Conservation (phyloP, 2,113 vertebrate species). For the Myanophis thanlyinensis region DNA sequence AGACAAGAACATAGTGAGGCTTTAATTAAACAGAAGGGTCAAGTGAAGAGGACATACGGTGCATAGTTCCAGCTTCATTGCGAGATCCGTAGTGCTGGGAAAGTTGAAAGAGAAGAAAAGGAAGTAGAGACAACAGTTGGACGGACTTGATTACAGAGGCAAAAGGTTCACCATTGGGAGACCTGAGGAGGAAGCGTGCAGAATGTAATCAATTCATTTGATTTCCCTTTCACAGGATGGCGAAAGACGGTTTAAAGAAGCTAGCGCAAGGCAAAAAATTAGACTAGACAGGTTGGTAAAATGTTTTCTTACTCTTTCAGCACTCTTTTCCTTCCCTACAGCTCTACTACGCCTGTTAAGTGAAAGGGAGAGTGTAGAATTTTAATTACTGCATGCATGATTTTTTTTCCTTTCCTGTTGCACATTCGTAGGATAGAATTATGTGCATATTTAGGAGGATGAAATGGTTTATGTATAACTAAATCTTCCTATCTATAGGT, state of each 20-base stretch:
- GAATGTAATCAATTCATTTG: not conserved
- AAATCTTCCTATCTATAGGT: not conserved
- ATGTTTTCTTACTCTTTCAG: not conserved
- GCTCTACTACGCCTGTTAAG: not conserved
- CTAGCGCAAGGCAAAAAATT: conserved; percentile 90
- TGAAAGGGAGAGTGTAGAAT: not conserved
- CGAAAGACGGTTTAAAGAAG: conserved; percentile 88
- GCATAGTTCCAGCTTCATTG: not conserved
- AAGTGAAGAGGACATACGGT: not conserved
- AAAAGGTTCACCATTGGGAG: not conserved
- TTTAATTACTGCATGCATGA: no score
- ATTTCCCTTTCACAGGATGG: conserved; percentile 78
- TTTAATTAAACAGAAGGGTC: not conserved
- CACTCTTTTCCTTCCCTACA: not conserved
- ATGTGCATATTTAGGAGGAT: not conserved
- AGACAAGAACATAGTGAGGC: not conserved
- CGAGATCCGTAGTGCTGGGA: not conserved
- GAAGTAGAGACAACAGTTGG: not conserved
- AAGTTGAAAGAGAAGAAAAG: not conserved
- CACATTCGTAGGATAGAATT: not conserved
- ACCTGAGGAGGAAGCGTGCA: not conserved
- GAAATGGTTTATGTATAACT: not conserved
- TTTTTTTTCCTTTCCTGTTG: not conserved
- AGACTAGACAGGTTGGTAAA: conserved; percentile 84
- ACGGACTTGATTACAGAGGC: not conserved